Conservation (phyloP, 2,888 invertebrate genomes). For the Alcis repandata region DNA sequence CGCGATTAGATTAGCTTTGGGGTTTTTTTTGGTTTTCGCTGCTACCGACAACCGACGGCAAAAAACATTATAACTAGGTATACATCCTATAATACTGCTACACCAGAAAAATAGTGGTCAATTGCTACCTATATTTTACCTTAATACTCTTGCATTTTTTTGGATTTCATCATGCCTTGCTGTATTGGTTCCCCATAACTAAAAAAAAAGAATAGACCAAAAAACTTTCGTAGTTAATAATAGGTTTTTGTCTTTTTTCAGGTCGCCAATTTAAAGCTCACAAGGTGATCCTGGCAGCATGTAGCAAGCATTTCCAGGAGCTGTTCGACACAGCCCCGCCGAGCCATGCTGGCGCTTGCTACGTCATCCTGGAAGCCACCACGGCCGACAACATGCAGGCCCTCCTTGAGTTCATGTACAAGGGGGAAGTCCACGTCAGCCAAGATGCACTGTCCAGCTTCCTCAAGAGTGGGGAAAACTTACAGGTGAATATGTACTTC, state of each 20-base stretch:
- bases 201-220: no score
- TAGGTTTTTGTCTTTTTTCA: constrained; percentile 67
- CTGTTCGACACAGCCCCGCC: constrained; percentile 95
- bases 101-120: no score
- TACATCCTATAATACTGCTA: no score
- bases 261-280: constrained; percentile 97
- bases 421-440: constrained; percentile 97
- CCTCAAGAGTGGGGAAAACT: constrained; percentile 95
- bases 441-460: constrained; percentile 96
- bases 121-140: no score
- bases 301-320: constrained; percentile 97
- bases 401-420: constrained; percentile 97
- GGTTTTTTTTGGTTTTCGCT: constrained; percentile 8
- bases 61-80: no score
- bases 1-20: constrained; percentile 45
- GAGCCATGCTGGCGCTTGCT: constrained; percentile 91
- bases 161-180: no score
- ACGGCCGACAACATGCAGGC: constrained; percentile 96
- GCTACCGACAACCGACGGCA: not conserved
- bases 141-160: no score
- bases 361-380: constrained; percentile 96
- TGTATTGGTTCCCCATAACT: no score
- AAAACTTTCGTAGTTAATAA: not conserved
- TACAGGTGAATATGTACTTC: constrained; percentile 88
- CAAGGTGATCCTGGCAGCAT: constrained; percentile 96